A percentile compares a stretch with the other conserved stretches of the same genome.
phyloP scores from a whole-genome alignment of 2,888 invertebrate genomes.

The Agrilus biguttatus region DNA sequence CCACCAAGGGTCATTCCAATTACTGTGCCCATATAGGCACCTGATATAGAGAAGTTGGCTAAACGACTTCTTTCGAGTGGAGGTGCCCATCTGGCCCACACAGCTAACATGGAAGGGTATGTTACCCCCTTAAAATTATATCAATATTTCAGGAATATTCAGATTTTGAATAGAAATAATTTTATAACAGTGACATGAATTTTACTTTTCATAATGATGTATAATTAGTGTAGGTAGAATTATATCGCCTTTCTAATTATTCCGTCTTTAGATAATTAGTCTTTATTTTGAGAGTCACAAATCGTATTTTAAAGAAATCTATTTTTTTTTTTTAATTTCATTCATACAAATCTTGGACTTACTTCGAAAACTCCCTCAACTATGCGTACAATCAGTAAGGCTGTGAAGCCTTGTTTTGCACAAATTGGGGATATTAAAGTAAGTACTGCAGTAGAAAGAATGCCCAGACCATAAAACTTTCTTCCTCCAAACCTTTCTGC shows the following conservation, averaged over 20 bases:
- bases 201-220: no score
- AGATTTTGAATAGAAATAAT: no score
- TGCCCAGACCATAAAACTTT: conserved; percentile 63
- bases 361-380: conserved; percentile 24
- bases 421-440: conserved; percentile 69
- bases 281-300: no score
- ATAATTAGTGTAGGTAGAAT: no score
- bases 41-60: conserved; percentile 72
- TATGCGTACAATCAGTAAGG: conserved; percentile 52
- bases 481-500: conserved; percentile 77
- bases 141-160: neutral
- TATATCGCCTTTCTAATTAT: no score
- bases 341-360: conserved; percentile 1
- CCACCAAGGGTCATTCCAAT: conserved; percentile 70
- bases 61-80: conserved; percentile 61
- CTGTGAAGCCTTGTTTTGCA: conserved; percentile 53
- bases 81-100: conserved; percentile 77
- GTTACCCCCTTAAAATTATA: conserved; percentile 47
- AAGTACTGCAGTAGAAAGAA: conserved; percentile 61
- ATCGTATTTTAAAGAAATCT: no score
- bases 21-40: conserved; percentile 75
- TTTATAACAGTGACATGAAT: no score
- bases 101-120: conserved; percentile 67
- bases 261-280: no score
- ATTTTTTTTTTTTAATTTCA: neutral